Conservation (phyloP, 2,888 invertebrate species). For the Empis livida region DNA sequence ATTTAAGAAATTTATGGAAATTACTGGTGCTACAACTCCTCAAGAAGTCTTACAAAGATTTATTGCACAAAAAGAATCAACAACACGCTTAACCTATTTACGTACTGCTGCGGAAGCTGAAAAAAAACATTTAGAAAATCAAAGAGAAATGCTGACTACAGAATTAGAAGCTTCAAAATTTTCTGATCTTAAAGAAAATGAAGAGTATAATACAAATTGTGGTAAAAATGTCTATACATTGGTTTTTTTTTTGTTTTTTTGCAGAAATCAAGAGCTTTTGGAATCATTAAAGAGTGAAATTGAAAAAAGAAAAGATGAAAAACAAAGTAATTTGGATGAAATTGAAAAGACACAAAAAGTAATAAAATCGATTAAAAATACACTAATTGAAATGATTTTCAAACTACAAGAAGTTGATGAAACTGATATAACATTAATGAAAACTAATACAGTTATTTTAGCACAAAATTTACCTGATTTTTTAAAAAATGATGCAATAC, state of each 20-base stretch:
- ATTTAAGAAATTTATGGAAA: slow-evolving; percentile 61
- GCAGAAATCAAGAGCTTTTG: slow-evolving; percentile 61
- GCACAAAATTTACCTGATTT: slow-evolving; percentile 25
- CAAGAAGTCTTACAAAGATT: slow-evolving; percentile 64
- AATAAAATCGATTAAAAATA: slow-evolving; percentile 29
- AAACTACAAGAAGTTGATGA: slow-evolving; percentile 35
- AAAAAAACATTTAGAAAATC: slow-evolving; percentile 54
- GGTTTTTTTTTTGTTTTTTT: too few species aligned
- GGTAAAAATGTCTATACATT: too few species aligned
- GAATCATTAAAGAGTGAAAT: slow-evolving; percentile 50
- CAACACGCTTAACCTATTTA: slow-evolving; percentile 53
- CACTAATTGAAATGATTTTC: slow-evolving; percentile 33
- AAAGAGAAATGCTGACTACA: slow-evolving; percentile 47
- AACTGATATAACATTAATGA: slow-evolving; percentile 23
- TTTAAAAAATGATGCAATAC: slow-evolving; percentile 24
- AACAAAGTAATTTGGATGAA: slow-evolving; percentile 31
- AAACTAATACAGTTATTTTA: slow-evolving; percentile 20
- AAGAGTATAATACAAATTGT: slow-evolving; percentile 47
- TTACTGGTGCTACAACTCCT: slow-evolving; percentile 62
- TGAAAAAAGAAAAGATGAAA: slow-evolving; percentile 36
- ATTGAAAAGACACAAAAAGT: slow-evolving; percentile 26
- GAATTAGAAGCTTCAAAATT: slow-evolving; percentile 68
- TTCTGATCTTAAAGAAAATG: slow-evolving; percentile 65
- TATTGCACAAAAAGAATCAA: slow-evolving; percentile 58
- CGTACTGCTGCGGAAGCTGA: slow-evolving; percentile 60